Conservation (phyloP, 2,888 invertebrate species). For the Drosophila seclusa region DNA sequence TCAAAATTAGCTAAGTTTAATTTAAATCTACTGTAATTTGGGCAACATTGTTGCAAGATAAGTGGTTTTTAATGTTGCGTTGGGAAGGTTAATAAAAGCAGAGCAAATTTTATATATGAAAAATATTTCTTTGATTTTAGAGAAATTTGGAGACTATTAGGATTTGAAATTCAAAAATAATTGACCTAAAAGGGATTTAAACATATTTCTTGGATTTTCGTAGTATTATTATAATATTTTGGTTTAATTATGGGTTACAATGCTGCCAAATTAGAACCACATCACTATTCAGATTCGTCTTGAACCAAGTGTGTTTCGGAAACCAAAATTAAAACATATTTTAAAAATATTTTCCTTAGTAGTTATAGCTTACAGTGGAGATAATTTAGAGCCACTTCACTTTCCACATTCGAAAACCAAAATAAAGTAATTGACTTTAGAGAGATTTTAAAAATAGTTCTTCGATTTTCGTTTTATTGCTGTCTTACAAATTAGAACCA, state of each 20-base stretch:
- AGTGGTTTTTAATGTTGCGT: neutral
- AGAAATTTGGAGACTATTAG: no score
- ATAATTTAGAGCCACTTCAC: neutral
- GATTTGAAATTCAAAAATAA: no score
- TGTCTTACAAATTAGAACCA: neutral
- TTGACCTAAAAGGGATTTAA: neutral
- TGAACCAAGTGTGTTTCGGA: neutral
- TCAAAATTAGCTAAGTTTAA: constrained; percentile 22
- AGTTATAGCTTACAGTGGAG: neutral
- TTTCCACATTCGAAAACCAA: neutral
- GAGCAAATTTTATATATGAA: neutral
- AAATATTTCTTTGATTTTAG: neutral
- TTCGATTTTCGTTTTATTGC: neutral
- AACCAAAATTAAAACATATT: neutral
- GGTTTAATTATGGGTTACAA: neutral
- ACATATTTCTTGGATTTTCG: neutral
- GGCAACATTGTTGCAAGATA: neutral
- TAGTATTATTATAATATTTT: neutral
- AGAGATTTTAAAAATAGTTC: neutral
- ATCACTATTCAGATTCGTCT: neutral
- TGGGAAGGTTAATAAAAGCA: neutral
- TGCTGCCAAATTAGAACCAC: neutral
- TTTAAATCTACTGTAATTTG: neutral
- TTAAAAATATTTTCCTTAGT: neutral
- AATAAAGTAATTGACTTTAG: neutral